Conservation (phyloP, 2,888 invertebrate species). For the Ernsta delagoae region DNA sequence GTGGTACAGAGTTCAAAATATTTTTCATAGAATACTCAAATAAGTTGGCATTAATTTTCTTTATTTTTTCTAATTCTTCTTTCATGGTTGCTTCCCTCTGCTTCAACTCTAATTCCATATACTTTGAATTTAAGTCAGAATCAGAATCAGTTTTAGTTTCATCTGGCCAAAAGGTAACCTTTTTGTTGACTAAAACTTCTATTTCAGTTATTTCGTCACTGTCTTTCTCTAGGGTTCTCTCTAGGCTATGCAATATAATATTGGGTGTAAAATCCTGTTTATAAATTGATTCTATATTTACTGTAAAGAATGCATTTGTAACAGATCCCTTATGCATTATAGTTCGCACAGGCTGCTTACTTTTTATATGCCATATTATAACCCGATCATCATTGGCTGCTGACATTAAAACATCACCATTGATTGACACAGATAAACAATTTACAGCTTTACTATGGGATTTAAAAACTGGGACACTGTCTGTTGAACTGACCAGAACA, state of each 20-base stretch:
- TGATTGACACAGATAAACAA: constrained; percentile 89
- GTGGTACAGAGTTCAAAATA: constrained; percentile 58
- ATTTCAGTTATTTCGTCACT: constrained; percentile 73
- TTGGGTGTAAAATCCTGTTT: constrained; percentile 84
- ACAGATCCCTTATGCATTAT: constrained; percentile 90
- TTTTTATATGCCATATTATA: constrained; percentile 92
- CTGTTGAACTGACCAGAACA: constrained; percentile 85
- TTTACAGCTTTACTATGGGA: constrained; percentile 90
- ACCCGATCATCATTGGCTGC: constrained; percentile 91
- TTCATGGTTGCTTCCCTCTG: constrained; percentile 62
- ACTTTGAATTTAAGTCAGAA: constrained; percentile 48
- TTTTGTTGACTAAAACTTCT: constrained; percentile 67
- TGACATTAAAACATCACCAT: constrained; percentile 89
- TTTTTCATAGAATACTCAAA: constrained; percentile 83
- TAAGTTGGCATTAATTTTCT: constrained; percentile 84
- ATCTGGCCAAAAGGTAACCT: constrained; percentile 73
- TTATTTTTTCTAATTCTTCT: constrained; percentile 81
- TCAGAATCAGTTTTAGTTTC: constrained; percentile 44
- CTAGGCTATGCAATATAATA: constrained; percentile 85
- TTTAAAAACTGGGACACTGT: constrained; percentile 79
- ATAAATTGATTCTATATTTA: constrained; percentile 85
- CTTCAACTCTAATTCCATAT: constrained; percentile 57
- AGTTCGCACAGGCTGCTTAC: constrained; percentile 89
- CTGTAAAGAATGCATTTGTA: constrained; percentile 88
- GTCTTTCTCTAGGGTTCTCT: constrained; percentile 86